Evolutionary conservation across 1,140 invertebrate genomes (phyloP).

Genomic region (Idris sp.): DNA sequence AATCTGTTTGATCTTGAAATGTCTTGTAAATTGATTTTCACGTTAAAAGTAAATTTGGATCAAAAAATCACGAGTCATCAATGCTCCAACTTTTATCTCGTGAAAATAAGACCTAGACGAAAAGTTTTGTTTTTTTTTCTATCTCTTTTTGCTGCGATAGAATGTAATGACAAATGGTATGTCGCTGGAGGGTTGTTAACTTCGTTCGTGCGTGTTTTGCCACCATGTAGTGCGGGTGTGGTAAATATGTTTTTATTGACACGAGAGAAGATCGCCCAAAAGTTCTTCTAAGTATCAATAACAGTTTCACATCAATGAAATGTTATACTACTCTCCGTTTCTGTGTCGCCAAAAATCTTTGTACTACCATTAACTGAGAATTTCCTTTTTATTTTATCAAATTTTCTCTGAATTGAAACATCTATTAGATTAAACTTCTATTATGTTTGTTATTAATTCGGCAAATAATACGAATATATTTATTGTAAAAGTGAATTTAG

Average conservation of each 20-base stretch:
- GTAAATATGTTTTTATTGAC: conserved; percentile 66
- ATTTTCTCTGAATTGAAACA: no score
- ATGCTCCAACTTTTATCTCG: conserved; percentile 53
- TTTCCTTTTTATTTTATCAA: conserved; percentile 29
- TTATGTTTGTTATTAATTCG: no score
- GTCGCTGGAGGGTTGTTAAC: conserved; percentile 63
- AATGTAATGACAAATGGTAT: conserved; percentile 62
- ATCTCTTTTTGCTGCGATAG: conserved; percentile 35
- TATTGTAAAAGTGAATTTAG: no score
- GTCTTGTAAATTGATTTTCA: conserved; percentile 45
- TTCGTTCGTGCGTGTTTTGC: conserved; percentile 64
- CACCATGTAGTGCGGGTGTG: conserved; percentile 49
- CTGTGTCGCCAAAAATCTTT: conserved; percentile 48
- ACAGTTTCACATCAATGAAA: conserved; percentile 59
- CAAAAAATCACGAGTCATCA: conserved; percentile 63
- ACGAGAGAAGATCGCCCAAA: conserved; percentile 56
- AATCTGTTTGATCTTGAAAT: no score
- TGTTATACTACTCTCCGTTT: conserved; percentile 40
- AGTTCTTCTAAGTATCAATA: conserved; percentile 62
- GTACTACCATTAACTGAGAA: conserved; percentile 29
- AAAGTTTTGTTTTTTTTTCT: conserved; percentile 45
- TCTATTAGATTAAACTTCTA: no score
- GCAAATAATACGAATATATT: no score
- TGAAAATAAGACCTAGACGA: conserved; percentile 44
- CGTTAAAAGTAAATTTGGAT: conserved; percentile 31